A percentile compares a stretch with the other conserved stretches of the same genome.
Conservation (phyloP, 1,140 invertebrate genomes). For the Belonocnema kinseyi region DNA sequence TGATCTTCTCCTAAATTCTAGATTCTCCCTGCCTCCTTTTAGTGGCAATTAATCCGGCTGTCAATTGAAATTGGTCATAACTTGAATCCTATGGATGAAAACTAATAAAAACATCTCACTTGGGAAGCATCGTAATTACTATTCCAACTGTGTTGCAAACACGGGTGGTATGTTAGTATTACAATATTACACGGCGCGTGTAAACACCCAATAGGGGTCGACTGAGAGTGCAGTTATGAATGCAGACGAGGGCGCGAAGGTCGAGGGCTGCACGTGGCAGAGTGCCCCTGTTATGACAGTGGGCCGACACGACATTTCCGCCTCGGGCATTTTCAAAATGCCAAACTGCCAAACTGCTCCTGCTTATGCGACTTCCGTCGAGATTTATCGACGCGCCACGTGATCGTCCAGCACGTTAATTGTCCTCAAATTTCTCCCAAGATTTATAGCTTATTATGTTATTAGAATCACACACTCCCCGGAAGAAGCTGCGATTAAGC, state of each 20-base stretch:
- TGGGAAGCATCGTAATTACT: background rate
- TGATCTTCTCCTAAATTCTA: no score
- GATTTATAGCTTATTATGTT: constrained; percentile 54
- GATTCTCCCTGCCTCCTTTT: no score
- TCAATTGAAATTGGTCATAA: no score
- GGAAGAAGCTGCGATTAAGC: background rate
- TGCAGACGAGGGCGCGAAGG: constrained; percentile 63
- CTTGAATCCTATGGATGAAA: background rate
- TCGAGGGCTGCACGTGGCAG: constrained; percentile 59
- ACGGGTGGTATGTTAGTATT: constrained; percentile 17
- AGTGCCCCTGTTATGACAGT: constrained; percentile 71
- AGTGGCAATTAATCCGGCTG: no score
- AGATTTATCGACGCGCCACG: constrained; percentile 66
- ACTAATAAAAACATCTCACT: background rate
- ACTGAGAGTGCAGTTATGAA: constrained; percentile 60
- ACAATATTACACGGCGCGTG: constrained; percentile 32
- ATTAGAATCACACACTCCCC: constrained; percentile 41
- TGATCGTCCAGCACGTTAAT: constrained; percentile 56
- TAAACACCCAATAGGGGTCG: constrained; percentile 47
- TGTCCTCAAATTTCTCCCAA: constrained; percentile 57
- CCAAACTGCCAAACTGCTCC: constrained; percentile 24
- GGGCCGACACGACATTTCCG: constrained; percentile 66
- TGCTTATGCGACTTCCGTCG: constrained; percentile 46
- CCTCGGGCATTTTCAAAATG: constrained; percentile 43
- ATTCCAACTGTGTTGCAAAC: background rate